phyloP scores from a whole-genome alignment of 2,888 invertebrate species.

The Trypoxylon attenuatum region DNA sequence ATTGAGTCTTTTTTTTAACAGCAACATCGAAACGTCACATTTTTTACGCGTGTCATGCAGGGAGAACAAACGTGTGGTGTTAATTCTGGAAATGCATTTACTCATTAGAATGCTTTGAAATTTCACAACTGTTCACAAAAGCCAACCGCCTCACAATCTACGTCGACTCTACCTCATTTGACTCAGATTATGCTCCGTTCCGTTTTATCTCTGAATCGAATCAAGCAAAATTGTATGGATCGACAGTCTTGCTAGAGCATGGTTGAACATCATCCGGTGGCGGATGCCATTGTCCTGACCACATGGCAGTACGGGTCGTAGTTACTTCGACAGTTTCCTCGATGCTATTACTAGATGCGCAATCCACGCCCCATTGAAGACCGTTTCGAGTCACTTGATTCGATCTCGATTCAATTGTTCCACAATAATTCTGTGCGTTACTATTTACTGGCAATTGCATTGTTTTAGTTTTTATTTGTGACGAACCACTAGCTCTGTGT shows the following conservation, averaged over 20 bases:
- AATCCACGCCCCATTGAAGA: constrained; percentile 67
- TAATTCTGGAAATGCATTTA: constrained; percentile 23
- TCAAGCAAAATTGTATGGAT: constrained; percentile 70
- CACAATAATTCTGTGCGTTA: constrained; percentile 61
- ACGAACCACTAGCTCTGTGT: constrained; percentile 40
- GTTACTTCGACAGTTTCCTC: constrained; percentile 58
- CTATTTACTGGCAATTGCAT: constrained; percentile 55
- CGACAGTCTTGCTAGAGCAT: constrained; percentile 71
- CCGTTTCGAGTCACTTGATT: constrained; percentile 64
- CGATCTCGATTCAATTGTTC: constrained; percentile 43
- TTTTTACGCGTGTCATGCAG: constrained; percentile 2
- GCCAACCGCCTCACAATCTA: too few species aligned
- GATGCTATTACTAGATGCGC: constrained; percentile 53
- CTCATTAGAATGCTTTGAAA: constrained; percentile 31
- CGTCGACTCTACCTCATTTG: too few species aligned
- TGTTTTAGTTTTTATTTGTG: constrained; percentile 48
- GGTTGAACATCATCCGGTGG: constrained; percentile 71
- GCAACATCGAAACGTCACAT: background rate
- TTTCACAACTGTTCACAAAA: constrained; percentile 43
- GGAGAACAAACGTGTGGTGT: constrained; percentile 10
- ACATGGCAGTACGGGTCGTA: constrained; percentile 62
- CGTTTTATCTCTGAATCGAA: constrained; percentile 33
- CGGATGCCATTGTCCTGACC: constrained; percentile 67
- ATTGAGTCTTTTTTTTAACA: background rate
- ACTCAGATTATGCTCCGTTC: constrained; percentile 23